Percentiles rank a stretch among this genome's conserved stretches.
These are phyloP conservation scores for Euschistus heros DNA, from an alignment of 1,140 invertebrate species.

Conservation along the genomic window DNA sequence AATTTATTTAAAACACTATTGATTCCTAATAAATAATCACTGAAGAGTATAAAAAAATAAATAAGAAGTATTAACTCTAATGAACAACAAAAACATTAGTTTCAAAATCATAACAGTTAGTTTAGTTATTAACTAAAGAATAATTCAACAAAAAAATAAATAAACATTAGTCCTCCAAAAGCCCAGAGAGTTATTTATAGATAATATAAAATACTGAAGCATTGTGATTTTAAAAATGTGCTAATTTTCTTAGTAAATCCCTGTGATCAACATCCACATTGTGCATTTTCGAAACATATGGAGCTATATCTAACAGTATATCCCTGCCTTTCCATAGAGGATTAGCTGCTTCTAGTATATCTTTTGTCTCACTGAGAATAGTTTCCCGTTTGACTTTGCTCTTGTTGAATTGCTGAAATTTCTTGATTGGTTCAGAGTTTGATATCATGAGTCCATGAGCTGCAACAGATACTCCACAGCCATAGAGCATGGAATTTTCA, in stretches of 20 bases:
- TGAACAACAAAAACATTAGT: too few relatives aligned
- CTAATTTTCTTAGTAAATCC: background rate
- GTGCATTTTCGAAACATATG: background rate
- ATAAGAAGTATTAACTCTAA: too few relatives aligned
- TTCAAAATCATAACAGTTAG: too few relatives aligned
- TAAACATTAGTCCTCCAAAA: too few relatives aligned
- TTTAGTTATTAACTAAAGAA: too few relatives aligned
- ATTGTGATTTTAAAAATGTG: too few relatives aligned
- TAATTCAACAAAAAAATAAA: too few relatives aligned
- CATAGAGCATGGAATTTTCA: background rate
- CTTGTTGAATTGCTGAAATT: conserved; percentile 20
- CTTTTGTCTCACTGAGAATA: background rate
- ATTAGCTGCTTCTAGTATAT: background rate
- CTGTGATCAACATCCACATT: background rate
- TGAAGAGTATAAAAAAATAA: too few relatives aligned
- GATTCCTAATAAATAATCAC: too few relatives aligned
- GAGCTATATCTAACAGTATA: conserved; percentile 7
- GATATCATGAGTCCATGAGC: background rate
- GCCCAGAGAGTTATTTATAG: too few relatives aligned
- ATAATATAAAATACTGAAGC: too few relatives aligned
- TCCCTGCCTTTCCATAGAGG: background rate
- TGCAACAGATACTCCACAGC: conserved; percentile 5
- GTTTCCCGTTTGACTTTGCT: background rate
- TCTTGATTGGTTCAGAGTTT: conserved; percentile 8
- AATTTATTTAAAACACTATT: too few relatives aligned